phyloP scores from a whole-genome alignment of 2,797 vertebrate genomes.

The Dermochelys coriacea region DNA sequence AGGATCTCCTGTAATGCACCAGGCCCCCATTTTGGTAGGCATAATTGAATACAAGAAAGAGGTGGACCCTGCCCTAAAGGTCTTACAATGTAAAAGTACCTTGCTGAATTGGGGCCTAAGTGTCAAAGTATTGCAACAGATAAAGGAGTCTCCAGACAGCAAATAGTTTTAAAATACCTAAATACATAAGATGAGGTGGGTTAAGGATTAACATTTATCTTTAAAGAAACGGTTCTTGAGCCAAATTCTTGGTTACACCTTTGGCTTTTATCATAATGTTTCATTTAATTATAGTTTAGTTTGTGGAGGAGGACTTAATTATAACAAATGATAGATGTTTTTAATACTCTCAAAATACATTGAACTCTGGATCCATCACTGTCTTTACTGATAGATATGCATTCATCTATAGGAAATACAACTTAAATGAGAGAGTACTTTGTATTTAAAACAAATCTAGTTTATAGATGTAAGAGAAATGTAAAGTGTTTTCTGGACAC shows the following conservation, averaged over 20 bases:
- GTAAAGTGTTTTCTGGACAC: accelerated
- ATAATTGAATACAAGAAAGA: neutral
- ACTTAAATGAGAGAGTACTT: neutral
- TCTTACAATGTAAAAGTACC: neutral
- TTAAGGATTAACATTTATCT: neutral
- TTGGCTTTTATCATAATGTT: neutral
- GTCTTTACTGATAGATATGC: neutral
- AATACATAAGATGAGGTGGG: neutral
- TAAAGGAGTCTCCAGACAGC: neutral
- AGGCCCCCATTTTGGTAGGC: neutral
- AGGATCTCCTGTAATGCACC: accelerated
- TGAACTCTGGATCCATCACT: neutral
- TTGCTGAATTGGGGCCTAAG: neutral
- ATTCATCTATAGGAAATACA: neutral
- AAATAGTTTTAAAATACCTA: neutral
- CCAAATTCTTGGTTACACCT: neutral
- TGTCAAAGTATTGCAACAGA: neutral
- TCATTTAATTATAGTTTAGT: neutral
- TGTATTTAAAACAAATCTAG: neutral
- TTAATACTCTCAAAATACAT: neutral
- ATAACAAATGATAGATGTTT: accelerated
- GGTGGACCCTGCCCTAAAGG: neutral
- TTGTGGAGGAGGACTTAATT: neutral
- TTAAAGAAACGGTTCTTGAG: neutral
- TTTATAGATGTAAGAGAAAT: neutral